phyloP scores from a whole-genome alignment of 2,888 invertebrate genomes.

The Phasia obesa region DNA sequence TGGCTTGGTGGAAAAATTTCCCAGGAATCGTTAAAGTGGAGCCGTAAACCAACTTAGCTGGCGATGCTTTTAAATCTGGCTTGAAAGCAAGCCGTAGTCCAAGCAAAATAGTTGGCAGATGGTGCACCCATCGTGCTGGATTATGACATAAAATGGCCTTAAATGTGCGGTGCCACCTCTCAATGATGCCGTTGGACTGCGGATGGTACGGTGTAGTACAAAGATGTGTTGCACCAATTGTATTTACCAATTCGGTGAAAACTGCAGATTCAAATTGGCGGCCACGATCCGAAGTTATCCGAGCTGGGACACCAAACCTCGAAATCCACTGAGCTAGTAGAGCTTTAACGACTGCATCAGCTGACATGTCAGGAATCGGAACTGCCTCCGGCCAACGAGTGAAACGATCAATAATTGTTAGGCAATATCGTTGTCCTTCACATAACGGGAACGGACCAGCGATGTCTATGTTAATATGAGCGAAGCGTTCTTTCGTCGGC shows the following conservation, averaged over 20 bases:
- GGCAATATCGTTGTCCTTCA: no score
- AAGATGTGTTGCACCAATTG: slow-evolving; percentile 5
- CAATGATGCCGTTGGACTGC: slow-evolving; percentile 33
- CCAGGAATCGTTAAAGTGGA: slow-evolving; percentile 37
- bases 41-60: slow-evolving; percentile 39
- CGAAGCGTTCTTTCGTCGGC: not conserved
- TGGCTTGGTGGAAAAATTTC: slow-evolving; percentile 27
- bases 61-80: slow-evolving; percentile 35
- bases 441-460: no score
- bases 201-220: slow-evolving; percentile 26
- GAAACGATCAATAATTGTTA: no score
- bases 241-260: no score
- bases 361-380: no score
- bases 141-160: not conserved
- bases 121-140: slow-evolving; percentile 21
- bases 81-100: slow-evolving; percentile 19
- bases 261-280: no score
- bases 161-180: slow-evolving; percentile 15
- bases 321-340: no score
- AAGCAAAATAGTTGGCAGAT: slow-evolving; percentile 14
- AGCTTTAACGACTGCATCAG: no score
- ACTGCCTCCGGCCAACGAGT: no score
- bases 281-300: no score
- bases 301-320: not conserved
- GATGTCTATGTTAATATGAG: no score